Conservation (phyloP, 2,888 invertebrate species). For the Antitype chi region DNA sequence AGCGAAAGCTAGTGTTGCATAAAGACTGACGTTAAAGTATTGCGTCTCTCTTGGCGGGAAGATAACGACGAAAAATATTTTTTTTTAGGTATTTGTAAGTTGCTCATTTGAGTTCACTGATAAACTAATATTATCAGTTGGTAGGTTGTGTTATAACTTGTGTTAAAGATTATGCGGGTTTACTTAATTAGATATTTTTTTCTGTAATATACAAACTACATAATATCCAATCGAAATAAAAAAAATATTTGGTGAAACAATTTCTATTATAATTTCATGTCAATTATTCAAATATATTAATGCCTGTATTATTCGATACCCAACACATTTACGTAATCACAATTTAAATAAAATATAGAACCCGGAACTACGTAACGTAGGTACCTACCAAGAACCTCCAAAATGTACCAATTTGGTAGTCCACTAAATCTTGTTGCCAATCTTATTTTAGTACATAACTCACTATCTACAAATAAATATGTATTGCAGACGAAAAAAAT, state of each 20-base stretch:
- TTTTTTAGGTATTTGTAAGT: background rate
- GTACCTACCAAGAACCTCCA: background rate
- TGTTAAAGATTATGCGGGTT: background rate
- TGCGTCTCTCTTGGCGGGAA: background rate
- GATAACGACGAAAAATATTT: conserved; percentile 12
- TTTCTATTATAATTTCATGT: background rate
- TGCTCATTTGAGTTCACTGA: conserved; percentile 21
- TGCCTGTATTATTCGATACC: background rate
- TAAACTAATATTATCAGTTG: conserved; percentile 16
- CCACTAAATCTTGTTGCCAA: background rate
- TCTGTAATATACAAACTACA: too few relatives aligned
- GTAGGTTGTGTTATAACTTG: background rate
- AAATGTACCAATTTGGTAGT: background rate
- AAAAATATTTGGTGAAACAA: too few relatives aligned
- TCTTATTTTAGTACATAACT: background rate
- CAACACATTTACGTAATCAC: background rate
- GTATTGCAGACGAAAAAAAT: background rate
- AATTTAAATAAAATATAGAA: background rate
- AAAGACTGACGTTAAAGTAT: background rate
- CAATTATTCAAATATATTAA: background rate
- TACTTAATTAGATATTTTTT: background rate
- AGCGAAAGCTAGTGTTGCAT: too few relatives aligned
- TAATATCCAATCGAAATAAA: too few relatives aligned
- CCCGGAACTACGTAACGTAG: background rate
- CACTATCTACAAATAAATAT: background rate